phyloP scores from a whole-genome alignment of 1,140 invertebrate genomes.

The Popillia japonica region DNA sequence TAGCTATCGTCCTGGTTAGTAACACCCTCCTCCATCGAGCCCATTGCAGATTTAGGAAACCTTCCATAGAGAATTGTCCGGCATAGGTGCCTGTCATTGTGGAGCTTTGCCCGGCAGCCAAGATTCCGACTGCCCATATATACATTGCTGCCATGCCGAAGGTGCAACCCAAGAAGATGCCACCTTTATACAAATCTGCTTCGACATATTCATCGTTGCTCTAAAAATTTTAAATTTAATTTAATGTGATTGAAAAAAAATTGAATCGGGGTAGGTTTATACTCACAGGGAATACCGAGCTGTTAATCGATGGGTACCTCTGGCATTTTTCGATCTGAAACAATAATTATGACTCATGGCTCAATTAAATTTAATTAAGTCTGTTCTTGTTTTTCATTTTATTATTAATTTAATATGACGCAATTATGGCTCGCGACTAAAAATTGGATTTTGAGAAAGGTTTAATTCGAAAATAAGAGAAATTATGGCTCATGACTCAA shows the following conservation, averaged over 20 bases:
- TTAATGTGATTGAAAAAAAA: background rate
- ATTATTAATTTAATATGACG: too few relatives aligned
- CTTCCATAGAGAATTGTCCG: constrained; percentile 84
- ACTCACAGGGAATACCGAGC: constrained; percentile 7
- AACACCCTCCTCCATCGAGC: constrained; percentile 89
- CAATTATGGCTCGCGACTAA: too few relatives aligned
- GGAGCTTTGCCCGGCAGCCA: constrained; percentile 92
- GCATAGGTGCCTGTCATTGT: constrained; percentile 88
- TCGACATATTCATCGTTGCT: constrained; percentile 67
- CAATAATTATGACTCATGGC: too few relatives aligned
- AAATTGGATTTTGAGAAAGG: too few relatives aligned
- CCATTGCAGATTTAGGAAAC: constrained; percentile 91
- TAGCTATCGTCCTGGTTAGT: constrained; percentile 87
- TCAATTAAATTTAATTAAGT: too few relatives aligned
- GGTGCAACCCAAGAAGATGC: constrained; percentile 85
- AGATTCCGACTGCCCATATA: constrained; percentile 90
- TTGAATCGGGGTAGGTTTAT: background rate
- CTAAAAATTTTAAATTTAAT: constrained; percentile 51
- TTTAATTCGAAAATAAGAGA: too few relatives aligned
- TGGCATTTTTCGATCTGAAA: constrained; percentile 20
- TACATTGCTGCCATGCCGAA: constrained; percentile 86
- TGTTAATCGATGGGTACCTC: constrained; percentile 14
- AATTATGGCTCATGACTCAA: too few relatives aligned
- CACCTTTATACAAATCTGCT: constrained; percentile 85
- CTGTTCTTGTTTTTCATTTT: too few relatives aligned